phyloP scores from a whole-genome alignment of 2,888 invertebrate species.

The Rhingia rostrata region DNA sequence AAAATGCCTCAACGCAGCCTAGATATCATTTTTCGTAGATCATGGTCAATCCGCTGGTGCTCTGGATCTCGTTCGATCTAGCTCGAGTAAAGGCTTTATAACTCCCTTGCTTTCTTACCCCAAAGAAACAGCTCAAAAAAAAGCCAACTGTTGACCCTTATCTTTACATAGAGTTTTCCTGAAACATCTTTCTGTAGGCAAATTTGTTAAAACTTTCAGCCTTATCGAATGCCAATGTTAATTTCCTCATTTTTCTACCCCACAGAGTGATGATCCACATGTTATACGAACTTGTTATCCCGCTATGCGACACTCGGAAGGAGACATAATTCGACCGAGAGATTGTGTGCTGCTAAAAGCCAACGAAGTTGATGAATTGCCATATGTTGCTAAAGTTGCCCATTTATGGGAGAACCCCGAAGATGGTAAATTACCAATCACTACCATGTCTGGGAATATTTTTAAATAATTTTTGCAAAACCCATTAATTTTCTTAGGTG shows the following conservation, averaged over 20 bases:
- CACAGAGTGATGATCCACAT: slow-evolving; percentile 89
- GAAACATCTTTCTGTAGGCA: too few species aligned
- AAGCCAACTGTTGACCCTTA: too few species aligned
- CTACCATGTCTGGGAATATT: not conserved
- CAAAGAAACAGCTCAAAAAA: too few species aligned
- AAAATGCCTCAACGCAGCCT: too few species aligned
- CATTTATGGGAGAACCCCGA: slow-evolving; percentile 97
- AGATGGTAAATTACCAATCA: slow-evolving; percentile 87
- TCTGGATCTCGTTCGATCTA: too few species aligned
- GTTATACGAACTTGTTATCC: slow-evolving; percentile 93
- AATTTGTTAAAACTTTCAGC: not conserved
- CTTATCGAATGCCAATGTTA: not conserved
- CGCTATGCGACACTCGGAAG: slow-evolving; percentile 94
- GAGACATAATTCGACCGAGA: slow-evolving; percentile 92
- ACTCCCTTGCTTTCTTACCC: too few species aligned
- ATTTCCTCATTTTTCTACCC: not conserved
- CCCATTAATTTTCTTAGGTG: slow-evolving; percentile 85
- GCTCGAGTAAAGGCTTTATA: too few species aligned
- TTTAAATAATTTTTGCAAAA: not conserved
- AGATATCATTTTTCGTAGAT: too few species aligned
- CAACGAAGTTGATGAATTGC: slow-evolving; percentile 92
- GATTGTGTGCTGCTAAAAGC: slow-evolving; percentile 97
- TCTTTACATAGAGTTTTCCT: too few species aligned
- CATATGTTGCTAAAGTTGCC: slow-evolving; percentile 97
- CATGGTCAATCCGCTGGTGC: too few species aligned